A percentile compares a stretch with the other conserved stretches of the same genome.
Evolutionary conservation across 2,888 invertebrate species (phyloP).

Genomic region (Platerodrilus igneus): DNA sequence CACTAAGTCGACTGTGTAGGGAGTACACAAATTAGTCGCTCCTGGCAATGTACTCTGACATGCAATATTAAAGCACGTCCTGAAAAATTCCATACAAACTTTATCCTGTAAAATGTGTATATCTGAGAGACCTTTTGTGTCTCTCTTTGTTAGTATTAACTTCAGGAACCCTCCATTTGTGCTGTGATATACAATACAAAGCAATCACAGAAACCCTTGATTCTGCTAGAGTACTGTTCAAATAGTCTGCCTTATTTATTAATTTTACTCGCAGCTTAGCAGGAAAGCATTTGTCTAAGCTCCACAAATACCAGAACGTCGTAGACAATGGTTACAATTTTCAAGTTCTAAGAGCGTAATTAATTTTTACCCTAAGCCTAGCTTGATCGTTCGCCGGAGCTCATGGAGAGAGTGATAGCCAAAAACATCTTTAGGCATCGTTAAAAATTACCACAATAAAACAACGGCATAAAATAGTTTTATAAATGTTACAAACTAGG

Average conservation of each 20-base stretch:
- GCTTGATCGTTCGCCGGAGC: too few relatives aligned
- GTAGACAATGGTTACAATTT: constrained; percentile 37
- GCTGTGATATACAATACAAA: constrained; percentile 1
- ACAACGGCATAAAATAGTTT: too few relatives aligned
- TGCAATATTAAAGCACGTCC: constrained; percentile 26
- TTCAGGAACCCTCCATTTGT: neutral
- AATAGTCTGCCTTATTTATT: constrained; percentile 28
- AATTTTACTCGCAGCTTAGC: constrained; percentile 25
- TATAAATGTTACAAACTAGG: too few relatives aligned
- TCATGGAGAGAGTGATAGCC: too few relatives aligned
- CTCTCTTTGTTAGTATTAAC: constrained; percentile 8
- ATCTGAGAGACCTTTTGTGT: neutral
- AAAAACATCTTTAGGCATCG: too few relatives aligned
- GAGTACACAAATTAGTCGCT: constrained; percentile 18
- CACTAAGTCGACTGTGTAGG: constrained; percentile 9
- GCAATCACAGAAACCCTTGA: constrained; percentile 10
- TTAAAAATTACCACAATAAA: too few relatives aligned
- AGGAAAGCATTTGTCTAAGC: constrained; percentile 34
- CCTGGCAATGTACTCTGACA: constrained; percentile 25
- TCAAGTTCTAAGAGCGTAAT: constrained; percentile 33
- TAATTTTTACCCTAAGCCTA: constrained; percentile 36
- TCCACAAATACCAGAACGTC: too few relatives aligned
- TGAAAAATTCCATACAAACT: constrained; percentile 19
- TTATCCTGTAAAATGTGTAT: constrained; percentile 4
- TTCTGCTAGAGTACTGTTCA: constrained; percentile 18